Percentiles rank a stretch among this genome's conserved stretches.
Conservation (phyloP, 2,113 vertebrate genomes). For the Sander vitreus region DNA sequence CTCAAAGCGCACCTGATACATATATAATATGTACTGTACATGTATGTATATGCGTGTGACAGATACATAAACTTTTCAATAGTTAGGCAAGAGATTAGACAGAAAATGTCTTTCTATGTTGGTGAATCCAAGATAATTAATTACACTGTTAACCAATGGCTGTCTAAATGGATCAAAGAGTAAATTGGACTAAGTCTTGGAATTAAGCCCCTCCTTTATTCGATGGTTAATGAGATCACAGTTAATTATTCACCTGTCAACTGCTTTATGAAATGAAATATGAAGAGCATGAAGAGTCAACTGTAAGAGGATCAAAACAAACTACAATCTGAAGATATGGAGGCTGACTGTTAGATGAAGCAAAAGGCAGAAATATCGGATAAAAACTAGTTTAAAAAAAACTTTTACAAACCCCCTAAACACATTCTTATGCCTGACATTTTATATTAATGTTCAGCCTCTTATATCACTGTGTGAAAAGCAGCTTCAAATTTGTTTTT, state of each 20-base stretch:
- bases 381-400: not conserved
- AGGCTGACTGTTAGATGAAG: not conserved
- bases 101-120: conserved; percentile 1
- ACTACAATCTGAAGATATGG: too few species aligned
- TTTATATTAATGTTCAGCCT: not conserved
- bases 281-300: conserved; percentile 38
- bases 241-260: conserved; percentile 72
- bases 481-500: not conserved
- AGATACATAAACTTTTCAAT: not conserved
- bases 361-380: not conserved
- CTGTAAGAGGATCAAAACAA: not conserved
- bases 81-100: not conserved
- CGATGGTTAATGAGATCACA: conserved; percentile 64
- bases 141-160: conserved; percentile 31
- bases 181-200: conserved; percentile 57
- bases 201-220: conserved; percentile 55
- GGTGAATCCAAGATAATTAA: conserved; percentile 22
- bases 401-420: too few species aligned
- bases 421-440: not conserved
- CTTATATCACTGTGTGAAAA: not conserved
- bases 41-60: not conserved
- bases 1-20: not conserved
- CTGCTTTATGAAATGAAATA: conserved; percentile 13
- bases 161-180: conserved; percentile 34
- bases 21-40: not conserved